Conservation (phyloP, 2,888 invertebrate species). For the Minunthozetes semirufus region DNA sequence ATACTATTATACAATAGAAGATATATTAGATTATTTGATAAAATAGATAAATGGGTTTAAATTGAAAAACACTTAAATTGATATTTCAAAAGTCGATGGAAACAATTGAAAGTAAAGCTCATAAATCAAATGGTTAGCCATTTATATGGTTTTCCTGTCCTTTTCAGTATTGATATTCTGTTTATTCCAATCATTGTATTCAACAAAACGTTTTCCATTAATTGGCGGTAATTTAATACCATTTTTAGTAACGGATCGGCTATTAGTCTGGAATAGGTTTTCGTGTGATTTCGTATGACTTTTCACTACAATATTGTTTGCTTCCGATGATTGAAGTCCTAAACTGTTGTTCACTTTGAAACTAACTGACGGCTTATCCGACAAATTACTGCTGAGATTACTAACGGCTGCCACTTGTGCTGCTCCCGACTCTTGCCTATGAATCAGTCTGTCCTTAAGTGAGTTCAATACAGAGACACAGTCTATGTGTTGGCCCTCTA, state of each 20-base stretch:
- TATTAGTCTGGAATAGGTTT: neutral
- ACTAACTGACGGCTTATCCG: neutral
- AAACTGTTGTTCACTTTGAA: neutral
- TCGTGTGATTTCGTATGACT: constrained; percentile 7
- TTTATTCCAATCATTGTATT: constrained; percentile 15
- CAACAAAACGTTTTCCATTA: constrained; percentile 25
- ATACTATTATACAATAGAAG: too few relatives aligned
- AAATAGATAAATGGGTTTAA: neutral
- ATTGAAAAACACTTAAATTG: neutral
- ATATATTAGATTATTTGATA: neutral
- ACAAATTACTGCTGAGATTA: neutral
- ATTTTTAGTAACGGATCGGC: neutral
- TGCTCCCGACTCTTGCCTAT: neutral
- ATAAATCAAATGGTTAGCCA: neutral
- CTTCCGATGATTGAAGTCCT: neutral
- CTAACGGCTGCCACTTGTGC: neutral
- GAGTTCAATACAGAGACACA: neutral
- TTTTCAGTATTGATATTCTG: neutral
- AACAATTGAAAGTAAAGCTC: too few relatives aligned
- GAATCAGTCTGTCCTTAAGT: neutral
- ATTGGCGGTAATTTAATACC: constrained; percentile 21
- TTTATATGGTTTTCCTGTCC: constrained; percentile 22
- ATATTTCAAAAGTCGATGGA: neutral
- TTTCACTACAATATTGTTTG: neutral
- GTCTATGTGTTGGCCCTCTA: neutral